These are phyloP conservation scores for Anoura caudifer DNA, from an alignment of 2,113 vertebrate species.

Conservation along the genomic window DNA sequence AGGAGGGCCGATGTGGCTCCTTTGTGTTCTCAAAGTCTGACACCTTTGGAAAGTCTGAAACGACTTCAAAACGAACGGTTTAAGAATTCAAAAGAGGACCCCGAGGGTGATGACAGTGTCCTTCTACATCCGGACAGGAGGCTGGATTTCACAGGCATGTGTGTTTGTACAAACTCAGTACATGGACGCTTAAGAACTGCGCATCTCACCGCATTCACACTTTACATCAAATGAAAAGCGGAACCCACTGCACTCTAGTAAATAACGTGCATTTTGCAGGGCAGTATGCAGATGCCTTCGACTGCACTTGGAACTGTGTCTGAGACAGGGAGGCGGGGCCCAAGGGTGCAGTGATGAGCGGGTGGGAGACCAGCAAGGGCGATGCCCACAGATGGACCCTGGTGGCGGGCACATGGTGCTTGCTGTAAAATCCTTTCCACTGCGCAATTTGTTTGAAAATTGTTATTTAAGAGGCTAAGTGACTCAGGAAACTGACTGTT, in stretches of 20 bases:
- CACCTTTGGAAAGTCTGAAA: not conserved
- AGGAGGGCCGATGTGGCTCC: not conserved
- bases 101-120: rapidly evolving
- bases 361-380: not conserved
- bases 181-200: not conserved
- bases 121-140: too few relatives aligned
- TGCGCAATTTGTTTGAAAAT: not conserved
- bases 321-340: not conserved
- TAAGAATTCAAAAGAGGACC: not conserved
- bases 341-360: not conserved
- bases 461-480: not conserved
- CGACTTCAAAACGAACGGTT: not conserved
- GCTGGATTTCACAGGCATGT: not conserved
- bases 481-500: not conserved
- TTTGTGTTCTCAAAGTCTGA: not conserved
- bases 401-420: not conserved
- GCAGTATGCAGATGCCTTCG: not conserved
- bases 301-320: not conserved
- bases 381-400: rapidly evolving
- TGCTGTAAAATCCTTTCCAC: not conserved
- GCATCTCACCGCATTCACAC: not conserved
- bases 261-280: not conserved
- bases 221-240: not conserved
- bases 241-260: not conserved
- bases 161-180: not conserved